These are phyloP conservation scores for Galerucella calmariensis DNA, from an alignment of 2,888 invertebrate genomes.

Conservation along the genomic window DNA sequence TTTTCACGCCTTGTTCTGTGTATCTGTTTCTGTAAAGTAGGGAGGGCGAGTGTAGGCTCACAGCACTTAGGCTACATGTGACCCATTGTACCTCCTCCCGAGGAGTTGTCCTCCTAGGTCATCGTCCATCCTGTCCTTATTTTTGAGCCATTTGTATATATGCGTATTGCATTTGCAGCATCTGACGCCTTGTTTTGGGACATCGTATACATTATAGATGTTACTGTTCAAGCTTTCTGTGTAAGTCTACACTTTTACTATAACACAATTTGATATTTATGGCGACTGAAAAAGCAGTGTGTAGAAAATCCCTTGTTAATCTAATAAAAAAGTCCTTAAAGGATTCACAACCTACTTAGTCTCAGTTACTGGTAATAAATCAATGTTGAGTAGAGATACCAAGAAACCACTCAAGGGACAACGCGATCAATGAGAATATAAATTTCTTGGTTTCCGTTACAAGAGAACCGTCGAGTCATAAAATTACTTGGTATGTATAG, in stretches of 20 bases:
- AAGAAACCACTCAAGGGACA: constrained; percentile 36
- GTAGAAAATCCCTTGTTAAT: constrained; percentile 1
- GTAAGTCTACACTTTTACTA: background rate
- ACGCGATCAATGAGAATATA: constrained; percentile 19
- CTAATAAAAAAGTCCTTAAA: constrained; percentile 13
- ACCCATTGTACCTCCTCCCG: too few species aligned
- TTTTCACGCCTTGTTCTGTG: too few species aligned
- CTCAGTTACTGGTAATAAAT: constrained; percentile 27
- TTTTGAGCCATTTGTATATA: too few species aligned
- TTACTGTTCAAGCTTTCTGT: background rate
- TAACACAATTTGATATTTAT: background rate
- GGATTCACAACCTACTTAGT: constrained; percentile 16
- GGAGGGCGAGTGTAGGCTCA: too few species aligned
- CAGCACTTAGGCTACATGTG: too few species aligned
- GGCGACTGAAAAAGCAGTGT: background rate
- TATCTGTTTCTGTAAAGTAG: too few species aligned
- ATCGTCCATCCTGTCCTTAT: too few species aligned
- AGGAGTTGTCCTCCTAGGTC: too few species aligned
- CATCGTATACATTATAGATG: too few species aligned
- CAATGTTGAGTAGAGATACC: constrained; percentile 27
- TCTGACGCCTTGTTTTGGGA: too few species aligned
- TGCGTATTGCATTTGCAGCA: too few species aligned
- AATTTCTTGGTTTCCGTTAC: constrained; percentile 36
- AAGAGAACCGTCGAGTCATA: constrained; percentile 30
- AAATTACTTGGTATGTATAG: constrained; percentile 30